Percentiles rank a stretch among this genome's conserved stretches.
Conservation (phyloP, 2,888 invertebrate genomes). For the Drosophila glabriapex region DNA sequence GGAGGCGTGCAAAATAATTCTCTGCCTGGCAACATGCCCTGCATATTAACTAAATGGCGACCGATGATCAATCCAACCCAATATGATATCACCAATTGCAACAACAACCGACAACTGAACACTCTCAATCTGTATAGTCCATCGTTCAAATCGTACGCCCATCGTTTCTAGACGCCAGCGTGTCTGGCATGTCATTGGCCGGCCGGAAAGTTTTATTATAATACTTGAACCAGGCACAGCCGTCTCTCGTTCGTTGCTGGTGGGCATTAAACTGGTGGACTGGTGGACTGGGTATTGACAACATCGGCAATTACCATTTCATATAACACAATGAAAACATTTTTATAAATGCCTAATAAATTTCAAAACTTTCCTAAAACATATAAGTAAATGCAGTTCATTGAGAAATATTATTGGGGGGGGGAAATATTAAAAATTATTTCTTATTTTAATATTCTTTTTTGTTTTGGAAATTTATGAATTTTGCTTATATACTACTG, state of each 20-base stretch:
- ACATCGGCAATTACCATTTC: neutral
- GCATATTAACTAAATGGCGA: conserved; percentile 60
- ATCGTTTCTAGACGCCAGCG: conserved; percentile 64
- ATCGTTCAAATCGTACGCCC: conserved; percentile 52
- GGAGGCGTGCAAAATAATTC: conserved; percentile 38
- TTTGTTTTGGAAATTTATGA: neutral
- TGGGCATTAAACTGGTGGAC: neutral
- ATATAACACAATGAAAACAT: neutral
- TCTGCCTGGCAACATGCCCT: conserved; percentile 34
- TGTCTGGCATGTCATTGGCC: conserved; percentile 58
- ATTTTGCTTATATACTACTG: neutral
- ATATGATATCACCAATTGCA: conserved; percentile 65
- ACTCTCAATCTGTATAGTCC: conserved; percentile 22
- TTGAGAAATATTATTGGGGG: neutral
- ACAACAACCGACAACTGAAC: conserved; percentile 13
- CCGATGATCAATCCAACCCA: conserved; percentile 39
- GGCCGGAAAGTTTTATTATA: conserved; percentile 35
- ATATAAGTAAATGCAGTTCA: neutral
- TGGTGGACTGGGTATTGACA: neutral
- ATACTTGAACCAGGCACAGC: conserved; percentile 11
- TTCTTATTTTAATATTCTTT: neutral
- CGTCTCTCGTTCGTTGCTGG: neutral
- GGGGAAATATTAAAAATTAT: neutral
- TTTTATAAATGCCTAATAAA: neutral
- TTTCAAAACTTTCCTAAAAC: neutral